Conservation (phyloP, 2,113 vertebrate genomes). For the Physeter macrocephalus region DNA sequence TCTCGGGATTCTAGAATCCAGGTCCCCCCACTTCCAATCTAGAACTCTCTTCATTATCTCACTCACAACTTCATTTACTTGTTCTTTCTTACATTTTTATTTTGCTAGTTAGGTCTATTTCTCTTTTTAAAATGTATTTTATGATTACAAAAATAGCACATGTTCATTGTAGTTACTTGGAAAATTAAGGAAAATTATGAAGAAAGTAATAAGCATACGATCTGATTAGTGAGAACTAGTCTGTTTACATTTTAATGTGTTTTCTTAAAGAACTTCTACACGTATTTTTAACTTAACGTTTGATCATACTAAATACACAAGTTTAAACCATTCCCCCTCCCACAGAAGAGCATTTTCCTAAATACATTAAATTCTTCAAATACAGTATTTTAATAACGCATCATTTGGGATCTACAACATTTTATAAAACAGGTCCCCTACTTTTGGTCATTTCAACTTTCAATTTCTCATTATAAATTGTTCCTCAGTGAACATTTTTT, state of each 20-base stretch:
- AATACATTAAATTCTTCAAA: neutral
- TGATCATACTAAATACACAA: neutral
- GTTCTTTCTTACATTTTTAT: neutral
- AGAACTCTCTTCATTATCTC: neutral
- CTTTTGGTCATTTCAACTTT: neutral
- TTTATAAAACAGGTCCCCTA: neutral
- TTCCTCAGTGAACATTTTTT: neutral
- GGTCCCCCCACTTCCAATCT: neutral
- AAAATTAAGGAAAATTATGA: neutral
- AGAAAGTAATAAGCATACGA: neutral
- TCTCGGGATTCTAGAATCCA: neutral
- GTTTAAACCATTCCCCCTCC: neutral
- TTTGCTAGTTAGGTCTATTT: neutral
- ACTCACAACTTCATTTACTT: neutral
- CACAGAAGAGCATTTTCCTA: neutral
- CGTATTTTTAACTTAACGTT: neutral
- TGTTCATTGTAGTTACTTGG: neutral
- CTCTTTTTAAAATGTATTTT: neutral
- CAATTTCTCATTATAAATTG: neutral
- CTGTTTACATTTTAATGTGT: neutral
- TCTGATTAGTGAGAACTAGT: neutral
- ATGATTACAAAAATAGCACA: neutral
- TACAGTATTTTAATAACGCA: neutral
- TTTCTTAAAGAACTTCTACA: neutral
- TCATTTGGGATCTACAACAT: neutral